A percentile compares a stretch with the other conserved stretches of the same genome.
Conservation (phyloP, 2,888 invertebrate species). For the Margaritifera margaritifera region DNA sequence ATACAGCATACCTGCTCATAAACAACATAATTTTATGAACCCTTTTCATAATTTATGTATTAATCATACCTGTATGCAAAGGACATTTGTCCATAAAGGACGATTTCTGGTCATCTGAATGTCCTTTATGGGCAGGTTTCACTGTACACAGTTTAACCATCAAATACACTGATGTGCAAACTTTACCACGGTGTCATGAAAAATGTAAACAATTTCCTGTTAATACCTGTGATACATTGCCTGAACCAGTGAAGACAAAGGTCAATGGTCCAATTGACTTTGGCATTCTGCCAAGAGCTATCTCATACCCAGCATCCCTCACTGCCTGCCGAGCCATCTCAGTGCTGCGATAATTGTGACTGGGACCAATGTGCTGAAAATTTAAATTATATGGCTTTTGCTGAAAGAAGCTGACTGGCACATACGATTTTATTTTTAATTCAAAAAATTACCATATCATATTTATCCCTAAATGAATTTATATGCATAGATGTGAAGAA, state of each 20-base stretch:
- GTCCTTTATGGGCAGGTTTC: not conserved
- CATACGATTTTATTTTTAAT: not conserved
- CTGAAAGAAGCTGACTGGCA: too few species aligned
- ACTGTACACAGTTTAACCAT: not conserved
- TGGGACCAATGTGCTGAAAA: slow-evolving; percentile 92
- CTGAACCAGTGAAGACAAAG: slow-evolving; percentile 98
- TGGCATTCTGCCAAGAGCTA: slow-evolving; percentile 95
- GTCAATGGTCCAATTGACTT: slow-evolving; percentile 97
- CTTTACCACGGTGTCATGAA: not conserved
- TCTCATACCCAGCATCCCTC: slow-evolving; percentile 99
- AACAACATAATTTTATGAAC: too few species aligned
- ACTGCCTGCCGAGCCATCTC: slow-evolving; percentile 98
- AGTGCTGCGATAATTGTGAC: slow-evolving; percentile 98
- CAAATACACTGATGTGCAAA: not conserved
- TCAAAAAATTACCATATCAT: not conserved
- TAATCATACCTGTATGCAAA: too few species aligned
- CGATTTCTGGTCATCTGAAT: too few species aligned
- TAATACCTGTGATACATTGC: slow-evolving; percentile 90
- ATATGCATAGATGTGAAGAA: too few species aligned
- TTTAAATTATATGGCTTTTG: not conserved
- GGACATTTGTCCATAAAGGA: too few species aligned
- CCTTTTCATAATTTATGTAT: too few species aligned
- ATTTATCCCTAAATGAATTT: too few species aligned
- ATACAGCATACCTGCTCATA: too few species aligned
- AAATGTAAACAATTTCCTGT: slow-evolving; percentile 15